phyloP scores from a whole-genome alignment of 2,888 invertebrate species.

The Aspidapion aeneum region DNA sequence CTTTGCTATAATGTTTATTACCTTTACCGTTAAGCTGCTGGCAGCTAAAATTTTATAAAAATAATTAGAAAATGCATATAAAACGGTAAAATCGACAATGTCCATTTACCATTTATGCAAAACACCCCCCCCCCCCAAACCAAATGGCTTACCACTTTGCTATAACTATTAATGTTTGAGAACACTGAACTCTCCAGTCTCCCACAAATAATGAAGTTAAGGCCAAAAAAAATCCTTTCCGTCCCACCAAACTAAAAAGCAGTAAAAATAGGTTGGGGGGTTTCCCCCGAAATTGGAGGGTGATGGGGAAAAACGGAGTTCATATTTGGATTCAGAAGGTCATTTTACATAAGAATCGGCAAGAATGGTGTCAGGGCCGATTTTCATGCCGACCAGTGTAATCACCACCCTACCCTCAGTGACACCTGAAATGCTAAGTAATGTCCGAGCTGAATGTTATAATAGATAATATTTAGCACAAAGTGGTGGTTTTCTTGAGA shows the following conservation, averaged over 20 bases:
- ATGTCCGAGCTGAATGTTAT: no score
- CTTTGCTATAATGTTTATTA: no score
- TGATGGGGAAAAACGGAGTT: not conserved
- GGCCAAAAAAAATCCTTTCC: not conserved
- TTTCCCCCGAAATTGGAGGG: not conserved
- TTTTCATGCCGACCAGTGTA: not conserved
- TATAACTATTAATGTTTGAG: not conserved
- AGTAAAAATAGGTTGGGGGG: not conserved
- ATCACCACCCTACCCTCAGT: no score
- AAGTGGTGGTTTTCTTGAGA: no score
- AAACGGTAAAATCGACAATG: not conserved
- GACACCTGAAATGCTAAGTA: no score
- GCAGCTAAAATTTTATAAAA: no score
- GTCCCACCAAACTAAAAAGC: not conserved
- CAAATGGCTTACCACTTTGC: not conserved
- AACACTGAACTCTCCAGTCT: not conserved
- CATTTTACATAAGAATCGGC: no score
- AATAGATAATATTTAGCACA: no score
- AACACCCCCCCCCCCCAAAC: not conserved
- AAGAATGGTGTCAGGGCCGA: not conserved
- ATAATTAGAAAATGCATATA: no score
- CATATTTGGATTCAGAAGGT: no score
- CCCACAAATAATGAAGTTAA: not conserved
- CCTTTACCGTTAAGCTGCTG: no score
- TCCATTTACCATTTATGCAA: not conserved